Evolutionary conservation across 2,888 invertebrate species (phyloP).

Genomic region (Anthophora plumipes): DNA sequence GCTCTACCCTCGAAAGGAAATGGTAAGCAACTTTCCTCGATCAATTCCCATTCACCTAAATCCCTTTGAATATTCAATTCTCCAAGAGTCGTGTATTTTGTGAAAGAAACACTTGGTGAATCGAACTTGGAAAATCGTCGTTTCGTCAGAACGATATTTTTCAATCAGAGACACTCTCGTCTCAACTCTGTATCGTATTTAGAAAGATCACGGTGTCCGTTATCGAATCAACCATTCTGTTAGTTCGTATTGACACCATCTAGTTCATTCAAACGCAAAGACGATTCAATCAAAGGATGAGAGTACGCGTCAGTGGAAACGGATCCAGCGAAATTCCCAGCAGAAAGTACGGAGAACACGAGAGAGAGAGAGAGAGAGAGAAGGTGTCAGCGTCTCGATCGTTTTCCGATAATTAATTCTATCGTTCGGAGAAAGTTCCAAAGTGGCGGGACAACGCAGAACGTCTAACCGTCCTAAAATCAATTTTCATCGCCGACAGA

Average conservation of each 20-base stretch:
- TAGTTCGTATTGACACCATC: background rate
- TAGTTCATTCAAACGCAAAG: background rate
- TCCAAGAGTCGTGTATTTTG: too few relatives aligned
- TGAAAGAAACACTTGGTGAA: too few relatives aligned
- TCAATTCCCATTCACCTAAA: background rate
- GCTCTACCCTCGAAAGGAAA: conserved; percentile 86
- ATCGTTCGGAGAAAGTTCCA: conserved; percentile 51
- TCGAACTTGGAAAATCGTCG: background rate
- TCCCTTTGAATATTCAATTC: too few relatives aligned
- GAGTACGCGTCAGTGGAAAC: background rate
- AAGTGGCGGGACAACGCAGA: conserved; percentile 17
- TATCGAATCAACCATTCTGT: background rate
- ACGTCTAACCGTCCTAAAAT: conserved; percentile 30
- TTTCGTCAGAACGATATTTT: background rate
- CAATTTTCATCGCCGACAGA: conserved; percentile 26
- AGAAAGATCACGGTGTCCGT: background rate
- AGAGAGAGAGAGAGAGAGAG: too few relatives aligned
- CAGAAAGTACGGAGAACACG: background rate
- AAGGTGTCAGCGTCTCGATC: conserved; percentile 53
- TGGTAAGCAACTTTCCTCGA: conserved; percentile 85
- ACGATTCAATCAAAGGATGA: conserved; percentile 1
- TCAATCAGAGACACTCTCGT: too few relatives aligned
- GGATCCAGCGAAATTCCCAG: conserved; percentile 1
- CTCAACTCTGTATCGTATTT: too few relatives aligned
- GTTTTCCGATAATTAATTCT: conserved; percentile 74